Percentiles rank a stretch among this genome's conserved stretches.
Conservation (phyloP, 2,888 invertebrate species). For the Hirtodrosophila histrioides region DNA sequence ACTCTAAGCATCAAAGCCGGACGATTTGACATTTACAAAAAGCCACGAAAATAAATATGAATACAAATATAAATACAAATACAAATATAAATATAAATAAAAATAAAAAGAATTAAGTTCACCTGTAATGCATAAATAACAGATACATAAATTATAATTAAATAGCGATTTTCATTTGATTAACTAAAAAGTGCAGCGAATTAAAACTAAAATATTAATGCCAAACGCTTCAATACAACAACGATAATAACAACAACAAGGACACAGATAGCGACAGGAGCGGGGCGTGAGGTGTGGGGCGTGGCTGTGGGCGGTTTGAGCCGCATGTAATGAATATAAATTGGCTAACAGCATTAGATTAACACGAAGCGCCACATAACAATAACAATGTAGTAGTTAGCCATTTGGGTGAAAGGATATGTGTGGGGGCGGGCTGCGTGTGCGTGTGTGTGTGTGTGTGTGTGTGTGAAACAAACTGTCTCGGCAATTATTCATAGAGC, state of each 20-base stretch:
- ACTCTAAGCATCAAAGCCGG: conserved; percentile 60
- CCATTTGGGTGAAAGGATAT: background rate
- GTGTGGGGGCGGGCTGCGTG: background rate
- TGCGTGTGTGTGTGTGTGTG: background rate
- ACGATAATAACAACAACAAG: background rate
- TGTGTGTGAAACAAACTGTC: conserved; percentile 19
- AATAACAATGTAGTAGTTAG: conserved; percentile 7
- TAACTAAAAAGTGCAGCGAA: conserved; percentile 46
- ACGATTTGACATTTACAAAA: conserved; percentile 54
- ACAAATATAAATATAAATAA: conserved; percentile 6
- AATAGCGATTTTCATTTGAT: conserved; percentile 64
- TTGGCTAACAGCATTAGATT: conserved; percentile 64
- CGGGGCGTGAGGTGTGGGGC: background rate
- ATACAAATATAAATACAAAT: conserved; percentile 4
- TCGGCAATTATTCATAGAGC: conserved; percentile 64
- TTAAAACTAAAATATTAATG: conserved; percentile 50
- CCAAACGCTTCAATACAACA: conserved; percentile 1
- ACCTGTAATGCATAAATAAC: conserved; percentile 41
- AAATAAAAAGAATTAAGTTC: background rate
- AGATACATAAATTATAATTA: conserved; percentile 65
- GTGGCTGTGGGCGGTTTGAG: conserved; percentile 7
- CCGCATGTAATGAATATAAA: conserved; percentile 59
- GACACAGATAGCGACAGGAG: background rate
- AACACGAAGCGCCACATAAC: conserved; percentile 44
- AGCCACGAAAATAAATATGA: conserved; percentile 40